Percentiles rank a stretch among this genome's conserved stretches.
These are phyloP conservation scores for Coenonympha arcania DNA, from an alignment of 2,888 invertebrate genomes.

Conservation along the genomic window DNA sequence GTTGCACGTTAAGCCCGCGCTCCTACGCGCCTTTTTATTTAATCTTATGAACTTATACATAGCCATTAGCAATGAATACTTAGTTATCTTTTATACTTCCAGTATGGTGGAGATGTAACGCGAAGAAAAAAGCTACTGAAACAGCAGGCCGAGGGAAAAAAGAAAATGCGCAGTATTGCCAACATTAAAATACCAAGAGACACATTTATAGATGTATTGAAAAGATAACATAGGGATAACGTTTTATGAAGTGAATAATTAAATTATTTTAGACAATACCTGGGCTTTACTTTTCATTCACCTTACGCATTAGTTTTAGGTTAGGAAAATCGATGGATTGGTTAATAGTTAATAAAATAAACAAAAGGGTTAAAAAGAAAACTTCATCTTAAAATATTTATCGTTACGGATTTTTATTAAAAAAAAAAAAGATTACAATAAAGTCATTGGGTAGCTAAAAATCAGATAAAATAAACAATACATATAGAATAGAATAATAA, in stretches of 20 bases:
- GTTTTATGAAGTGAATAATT: neutral
- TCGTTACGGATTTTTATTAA: slow-evolving; percentile 24
- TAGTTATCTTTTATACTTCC: slow-evolving; percentile 35
- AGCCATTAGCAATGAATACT: too few species aligned
- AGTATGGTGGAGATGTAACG: slow-evolving; percentile 95
- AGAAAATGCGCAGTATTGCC: slow-evolving; percentile 91
- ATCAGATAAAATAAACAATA: neutral
- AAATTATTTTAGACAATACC: too few species aligned
- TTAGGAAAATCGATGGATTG: too few species aligned
- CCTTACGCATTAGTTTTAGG: too few species aligned
- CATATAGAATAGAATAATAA: neutral
- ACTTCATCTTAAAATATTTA: slow-evolving; percentile 13
- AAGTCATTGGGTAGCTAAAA: slow-evolving; percentile 54
- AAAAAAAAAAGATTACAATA: slow-evolving; percentile 25
- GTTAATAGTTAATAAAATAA: too few species aligned
- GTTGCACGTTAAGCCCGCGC: too few species aligned
- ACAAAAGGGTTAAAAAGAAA: neutral
- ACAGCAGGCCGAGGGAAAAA: slow-evolving; percentile 95
- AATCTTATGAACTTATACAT: too few species aligned
- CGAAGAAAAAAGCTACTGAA: slow-evolving; percentile 90
- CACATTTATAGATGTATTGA: slow-evolving; percentile 93
- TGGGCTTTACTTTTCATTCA: too few species aligned
- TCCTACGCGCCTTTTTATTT: too few species aligned
- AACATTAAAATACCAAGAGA: slow-evolving; percentile 93
- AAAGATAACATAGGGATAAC: slow-evolving; percentile 64